Percentiles rank a stretch among this genome's conserved stretches.
These are phyloP conservation scores for Timema cristinae DNA, from an alignment of 2,888 invertebrate species.

Conservation along the genomic window DNA sequence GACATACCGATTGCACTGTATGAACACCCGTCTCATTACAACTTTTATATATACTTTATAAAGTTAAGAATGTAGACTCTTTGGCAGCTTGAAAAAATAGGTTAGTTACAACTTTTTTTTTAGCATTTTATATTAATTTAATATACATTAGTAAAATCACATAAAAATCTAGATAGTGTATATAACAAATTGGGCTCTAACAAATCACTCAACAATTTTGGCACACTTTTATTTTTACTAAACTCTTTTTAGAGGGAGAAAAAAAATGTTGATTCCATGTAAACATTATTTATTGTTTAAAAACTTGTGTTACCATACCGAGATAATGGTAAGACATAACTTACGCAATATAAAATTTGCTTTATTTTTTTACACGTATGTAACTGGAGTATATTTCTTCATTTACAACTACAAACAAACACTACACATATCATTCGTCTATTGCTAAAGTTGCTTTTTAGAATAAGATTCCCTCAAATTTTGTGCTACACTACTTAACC, in stretches of 20 bases:
- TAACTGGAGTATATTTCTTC: no score
- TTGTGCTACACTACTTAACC: neutral
- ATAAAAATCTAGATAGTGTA: slow-evolving; percentile 23
- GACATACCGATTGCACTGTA: no score
- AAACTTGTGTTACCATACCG: no score
- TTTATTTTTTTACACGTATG: no score
- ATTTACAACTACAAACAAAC: neutral
- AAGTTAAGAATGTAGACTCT: slow-evolving; percentile 15
- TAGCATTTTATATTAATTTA: no score
- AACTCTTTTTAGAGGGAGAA: neutral
- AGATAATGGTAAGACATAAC: no score
- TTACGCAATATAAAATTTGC: no score
- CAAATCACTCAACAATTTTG: slow-evolving; percentile 31
- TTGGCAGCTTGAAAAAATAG: slow-evolving; percentile 25
- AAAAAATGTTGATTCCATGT: no score
- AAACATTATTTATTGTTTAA: no score
- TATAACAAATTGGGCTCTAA: slow-evolving; percentile 24
- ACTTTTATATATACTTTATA: no score
- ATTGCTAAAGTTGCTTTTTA: slow-evolving; percentile 25
- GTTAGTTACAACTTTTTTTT: neutral
- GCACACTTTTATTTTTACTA: slow-evolving; percentile 23
- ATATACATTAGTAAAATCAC: slow-evolving; percentile 12
- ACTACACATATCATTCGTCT: slow-evolving; percentile 20
- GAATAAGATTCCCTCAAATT: slow-evolving; percentile 21
- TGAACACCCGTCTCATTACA: no score